Percentiles rank a stretch among this genome's conserved stretches.
Conservation (phyloP, 2,888 invertebrate species). For the Metallyticus violacea region DNA sequence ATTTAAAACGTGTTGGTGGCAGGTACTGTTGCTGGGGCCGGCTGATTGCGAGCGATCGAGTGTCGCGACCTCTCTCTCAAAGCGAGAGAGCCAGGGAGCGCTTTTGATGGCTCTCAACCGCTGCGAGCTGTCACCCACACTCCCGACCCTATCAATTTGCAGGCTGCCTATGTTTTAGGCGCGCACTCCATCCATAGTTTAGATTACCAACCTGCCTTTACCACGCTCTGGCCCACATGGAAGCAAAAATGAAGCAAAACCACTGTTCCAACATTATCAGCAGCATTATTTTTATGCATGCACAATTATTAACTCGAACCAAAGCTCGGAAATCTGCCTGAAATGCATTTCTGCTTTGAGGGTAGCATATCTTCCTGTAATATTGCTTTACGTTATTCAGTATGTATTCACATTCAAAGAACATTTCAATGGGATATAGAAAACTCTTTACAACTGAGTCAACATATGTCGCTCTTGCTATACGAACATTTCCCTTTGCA, state of each 20-base stretch:
- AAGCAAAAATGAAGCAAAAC: constrained; percentile 15
- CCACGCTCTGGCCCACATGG: background rate
- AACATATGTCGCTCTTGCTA: background rate
- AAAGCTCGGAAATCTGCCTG: background rate
- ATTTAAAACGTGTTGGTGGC: background rate
- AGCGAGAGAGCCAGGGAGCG: background rate
- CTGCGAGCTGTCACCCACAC: constrained; percentile 22
- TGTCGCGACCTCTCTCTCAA: constrained; percentile 17
- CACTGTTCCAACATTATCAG: background rate
- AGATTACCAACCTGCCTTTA: constrained; percentile 24
- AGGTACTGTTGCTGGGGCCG: background rate
- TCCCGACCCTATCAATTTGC: constrained; percentile 25
- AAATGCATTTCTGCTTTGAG: background rate
- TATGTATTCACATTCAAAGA: background rate
- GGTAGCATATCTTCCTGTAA: background rate
- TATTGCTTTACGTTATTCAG: background rate
- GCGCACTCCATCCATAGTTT: constrained; percentile 20
- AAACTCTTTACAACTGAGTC: background rate
- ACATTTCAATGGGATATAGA: background rate
- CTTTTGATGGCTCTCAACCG: constrained; percentile 27
- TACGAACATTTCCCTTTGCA: background rate
- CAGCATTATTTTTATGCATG: background rate
- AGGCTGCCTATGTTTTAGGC: constrained; percentile 28
- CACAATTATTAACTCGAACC: background rate
- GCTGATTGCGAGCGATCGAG: background rate